These are phyloP conservation scores for Eutolmus rufibarbis DNA, from an alignment of 2,888 invertebrate species.

Conservation along the genomic window DNA sequence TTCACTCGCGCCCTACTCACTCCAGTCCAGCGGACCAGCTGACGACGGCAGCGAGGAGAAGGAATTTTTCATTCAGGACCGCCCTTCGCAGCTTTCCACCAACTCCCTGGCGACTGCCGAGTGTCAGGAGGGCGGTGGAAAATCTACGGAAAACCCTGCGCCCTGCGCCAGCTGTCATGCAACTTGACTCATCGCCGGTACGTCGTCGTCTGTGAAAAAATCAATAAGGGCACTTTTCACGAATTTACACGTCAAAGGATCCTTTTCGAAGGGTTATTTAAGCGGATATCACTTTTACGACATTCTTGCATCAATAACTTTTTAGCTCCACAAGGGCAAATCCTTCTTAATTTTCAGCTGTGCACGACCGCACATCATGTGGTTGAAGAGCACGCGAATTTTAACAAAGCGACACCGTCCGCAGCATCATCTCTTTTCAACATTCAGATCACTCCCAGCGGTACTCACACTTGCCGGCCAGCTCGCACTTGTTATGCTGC, in stretches of 20 bases:
- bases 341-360: background rate
- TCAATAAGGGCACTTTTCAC: background rate
- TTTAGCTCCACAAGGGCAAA: background rate
- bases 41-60: background rate
- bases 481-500: background rate
- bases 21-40: background rate
- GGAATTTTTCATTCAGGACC: conserved; percentile 7
- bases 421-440: conserved; percentile 14
- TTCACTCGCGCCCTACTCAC: background rate
- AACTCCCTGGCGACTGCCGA: background rate
- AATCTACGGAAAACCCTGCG: background rate
- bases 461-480: background rate
- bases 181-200: conserved; percentile 5
- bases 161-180: background rate
- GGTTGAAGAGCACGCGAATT: background rate
- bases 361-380: background rate
- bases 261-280: background rate
- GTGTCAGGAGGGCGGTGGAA: background rate
- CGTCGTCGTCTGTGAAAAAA: background rate
- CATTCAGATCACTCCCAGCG: background rate
- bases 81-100: background rate
- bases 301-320: background rate
- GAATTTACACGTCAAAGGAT: background rate
- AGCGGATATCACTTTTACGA: background rate
- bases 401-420: background rate